Conservation (phyloP, 2,113 vertebrate genomes). For the Lepus timidus region DNA sequence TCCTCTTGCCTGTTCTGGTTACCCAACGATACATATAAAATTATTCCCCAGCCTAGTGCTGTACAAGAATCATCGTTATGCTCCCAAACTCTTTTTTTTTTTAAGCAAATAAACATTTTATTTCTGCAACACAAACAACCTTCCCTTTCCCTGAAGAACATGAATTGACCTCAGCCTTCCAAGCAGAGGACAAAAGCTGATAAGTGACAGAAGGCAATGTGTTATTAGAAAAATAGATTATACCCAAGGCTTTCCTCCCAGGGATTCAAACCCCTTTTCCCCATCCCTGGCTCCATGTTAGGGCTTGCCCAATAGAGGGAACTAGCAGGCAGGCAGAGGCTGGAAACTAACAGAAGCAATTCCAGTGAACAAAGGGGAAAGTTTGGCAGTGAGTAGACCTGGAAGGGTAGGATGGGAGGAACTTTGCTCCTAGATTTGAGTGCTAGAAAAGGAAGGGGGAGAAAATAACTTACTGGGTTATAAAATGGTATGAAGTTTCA, state of each 20-base stretch:
- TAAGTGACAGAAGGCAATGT: constrained; percentile 73
- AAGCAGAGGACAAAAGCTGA: constrained; percentile 76
- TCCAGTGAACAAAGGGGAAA: not conserved
- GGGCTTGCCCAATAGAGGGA: constrained; percentile 47
- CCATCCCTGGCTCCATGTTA: constrained; percentile 17
- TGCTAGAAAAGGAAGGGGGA: not conserved
- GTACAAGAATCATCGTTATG: not conserved
- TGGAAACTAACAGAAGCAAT: constrained; percentile 42
- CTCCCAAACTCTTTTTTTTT: not conserved
- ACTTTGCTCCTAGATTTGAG: constrained; percentile 27
- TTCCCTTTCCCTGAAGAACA: too few relatives aligned
- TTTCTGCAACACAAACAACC: too few relatives aligned
- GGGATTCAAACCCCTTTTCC: constrained; percentile 39
- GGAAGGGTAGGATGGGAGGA: not conserved
- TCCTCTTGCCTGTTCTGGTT: not conserved
- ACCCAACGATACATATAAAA: not conserved
- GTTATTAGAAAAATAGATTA: constrained; percentile 84
- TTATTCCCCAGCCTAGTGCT: not conserved
- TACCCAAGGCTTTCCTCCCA: not conserved
- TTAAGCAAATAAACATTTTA: not conserved
- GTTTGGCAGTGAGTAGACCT: constrained; percentile 32
- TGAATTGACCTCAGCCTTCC: not conserved
- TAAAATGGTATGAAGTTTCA: constrained; percentile 50
- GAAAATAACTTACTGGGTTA: constrained; percentile 70
- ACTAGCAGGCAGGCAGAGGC: constrained; percentile 14